Percentiles rank a stretch among this genome's conserved stretches.
Conservation (phyloP, 2,113 vertebrate genomes). For the Paratilapia polleni region DNA sequence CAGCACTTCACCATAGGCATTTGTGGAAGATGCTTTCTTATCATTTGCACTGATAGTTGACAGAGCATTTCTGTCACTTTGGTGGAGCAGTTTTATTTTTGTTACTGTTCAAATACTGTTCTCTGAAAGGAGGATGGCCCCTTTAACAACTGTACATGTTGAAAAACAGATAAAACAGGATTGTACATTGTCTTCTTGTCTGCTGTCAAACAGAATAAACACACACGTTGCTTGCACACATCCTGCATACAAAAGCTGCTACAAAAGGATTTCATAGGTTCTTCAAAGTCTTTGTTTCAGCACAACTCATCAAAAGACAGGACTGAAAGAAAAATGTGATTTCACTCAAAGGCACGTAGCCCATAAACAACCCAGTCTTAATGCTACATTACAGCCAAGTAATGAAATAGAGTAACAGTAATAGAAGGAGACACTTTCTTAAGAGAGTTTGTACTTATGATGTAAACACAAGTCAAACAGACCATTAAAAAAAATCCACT, state of each 20-base stretch:
- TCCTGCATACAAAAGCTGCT: neutral
- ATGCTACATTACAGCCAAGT: neutral
- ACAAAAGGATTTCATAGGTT: neutral
- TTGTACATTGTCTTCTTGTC: neutral
- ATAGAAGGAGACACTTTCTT: neutral
- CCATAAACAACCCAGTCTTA: neutral
- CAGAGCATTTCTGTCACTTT: neutral
- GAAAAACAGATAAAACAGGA: neutral
- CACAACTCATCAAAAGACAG: neutral
- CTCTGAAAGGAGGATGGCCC: neutral
- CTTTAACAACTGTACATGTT: neutral
- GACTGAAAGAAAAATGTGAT: neutral
- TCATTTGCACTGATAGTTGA: neutral
- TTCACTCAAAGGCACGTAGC: neutral
- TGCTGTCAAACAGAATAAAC: neutral
- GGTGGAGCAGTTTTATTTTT: neutral
- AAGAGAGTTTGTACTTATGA: neutral
- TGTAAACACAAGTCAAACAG: neutral
- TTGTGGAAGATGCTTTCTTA: neutral
- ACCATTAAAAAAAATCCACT: neutral
- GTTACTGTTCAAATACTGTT: neutral
- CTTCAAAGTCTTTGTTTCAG: neutral
- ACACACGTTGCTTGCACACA: neutral
- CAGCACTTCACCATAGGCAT: neutral
- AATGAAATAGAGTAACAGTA: fast-evolving